Conservation (phyloP, 2,888 invertebrate species). For the Sminthurinus aureus region DNA sequence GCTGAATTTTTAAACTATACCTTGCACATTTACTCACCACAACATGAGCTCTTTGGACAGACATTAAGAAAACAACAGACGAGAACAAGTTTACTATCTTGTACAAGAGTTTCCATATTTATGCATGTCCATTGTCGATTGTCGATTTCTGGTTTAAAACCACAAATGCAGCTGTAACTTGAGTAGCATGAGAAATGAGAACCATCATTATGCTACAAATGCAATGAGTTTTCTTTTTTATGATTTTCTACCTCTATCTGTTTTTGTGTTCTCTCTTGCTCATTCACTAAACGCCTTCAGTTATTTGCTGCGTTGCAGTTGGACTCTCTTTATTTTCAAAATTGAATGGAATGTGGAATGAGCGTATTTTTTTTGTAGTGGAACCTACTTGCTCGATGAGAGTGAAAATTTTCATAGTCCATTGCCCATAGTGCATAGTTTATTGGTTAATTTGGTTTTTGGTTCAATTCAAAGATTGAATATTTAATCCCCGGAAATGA, state of each 20-base stretch:
- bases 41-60: neutral
- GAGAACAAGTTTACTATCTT: neutral
- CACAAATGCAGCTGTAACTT: neutral
- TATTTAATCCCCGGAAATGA: neutral
- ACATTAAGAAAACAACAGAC: neutral
- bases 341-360: no score
- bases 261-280: neutral
- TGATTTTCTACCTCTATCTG: neutral
- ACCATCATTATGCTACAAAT: neutral
- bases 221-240: neutral
- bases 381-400: no score
- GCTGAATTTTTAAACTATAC: neutral
- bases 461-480: neutral
- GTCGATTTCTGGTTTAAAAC: neutral
- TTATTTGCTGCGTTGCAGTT: neutral
- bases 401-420: no score
- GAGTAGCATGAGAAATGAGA: neutral
- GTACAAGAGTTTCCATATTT: neutral
- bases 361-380: no score
- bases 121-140: neutral
- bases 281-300: neutral
- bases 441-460: no score
- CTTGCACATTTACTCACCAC: neutral
- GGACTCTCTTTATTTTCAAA: no score
- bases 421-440: no score